Percentiles rank a stretch among this genome's conserved stretches.
These are phyloP conservation scores for Halesus radiatus DNA, from an alignment of 1,140 invertebrate genomes.

Conservation along the genomic window DNA sequence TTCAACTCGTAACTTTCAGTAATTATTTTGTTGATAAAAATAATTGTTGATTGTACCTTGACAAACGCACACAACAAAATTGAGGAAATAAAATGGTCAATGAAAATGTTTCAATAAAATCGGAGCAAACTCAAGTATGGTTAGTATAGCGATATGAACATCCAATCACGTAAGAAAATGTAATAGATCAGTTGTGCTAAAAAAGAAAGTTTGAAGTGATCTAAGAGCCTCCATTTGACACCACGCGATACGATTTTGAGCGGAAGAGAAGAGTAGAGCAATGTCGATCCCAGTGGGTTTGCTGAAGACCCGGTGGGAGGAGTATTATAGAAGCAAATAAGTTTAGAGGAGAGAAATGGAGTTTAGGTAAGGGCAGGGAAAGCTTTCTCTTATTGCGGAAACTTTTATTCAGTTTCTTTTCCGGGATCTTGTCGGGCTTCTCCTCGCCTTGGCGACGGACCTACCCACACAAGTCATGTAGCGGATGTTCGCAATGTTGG, in stretches of 20 bases:
- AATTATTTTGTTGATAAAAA: no score
- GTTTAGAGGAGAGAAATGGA: neutral
- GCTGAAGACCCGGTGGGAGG: neutral
- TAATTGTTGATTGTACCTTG: no score
- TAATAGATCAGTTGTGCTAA: no score
- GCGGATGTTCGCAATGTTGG: neutral
- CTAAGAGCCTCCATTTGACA: neutral
- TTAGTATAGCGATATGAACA: no score
- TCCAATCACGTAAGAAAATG: no score
- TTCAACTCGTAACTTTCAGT: no score
- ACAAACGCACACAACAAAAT: no score
- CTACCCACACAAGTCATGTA: no score
- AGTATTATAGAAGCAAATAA: neutral
- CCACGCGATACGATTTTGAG: neutral
- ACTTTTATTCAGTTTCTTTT: neutral
- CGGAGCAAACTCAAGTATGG: no score
- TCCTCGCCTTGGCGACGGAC: neutral
- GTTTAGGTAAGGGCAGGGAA: neutral
- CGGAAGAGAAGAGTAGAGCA: neutral
- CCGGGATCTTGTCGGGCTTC: neutral
- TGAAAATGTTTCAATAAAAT: no score
- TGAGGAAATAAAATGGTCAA: no score
- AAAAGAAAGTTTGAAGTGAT: no score
- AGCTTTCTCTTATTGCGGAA: neutral
- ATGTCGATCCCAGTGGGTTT: neutral